phyloP scores from a whole-genome alignment of 2,888 invertebrate species.

The Cordilura impudica region DNA sequence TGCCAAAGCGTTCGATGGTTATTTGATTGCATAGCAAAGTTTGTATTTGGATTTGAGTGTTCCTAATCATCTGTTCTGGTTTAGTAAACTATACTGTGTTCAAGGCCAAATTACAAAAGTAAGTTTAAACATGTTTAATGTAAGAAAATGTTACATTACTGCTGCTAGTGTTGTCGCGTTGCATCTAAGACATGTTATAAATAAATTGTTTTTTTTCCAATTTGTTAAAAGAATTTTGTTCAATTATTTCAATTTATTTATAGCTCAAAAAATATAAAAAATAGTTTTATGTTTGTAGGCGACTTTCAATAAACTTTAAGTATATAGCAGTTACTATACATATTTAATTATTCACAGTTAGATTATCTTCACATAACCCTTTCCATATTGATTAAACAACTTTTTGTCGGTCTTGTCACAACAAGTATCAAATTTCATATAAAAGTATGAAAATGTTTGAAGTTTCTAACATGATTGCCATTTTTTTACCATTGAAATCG shows the following conservation, averaged over 20 bases:
- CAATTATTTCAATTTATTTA: background rate
- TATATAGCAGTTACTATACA: background rate
- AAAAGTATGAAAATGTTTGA: conserved; percentile 5
- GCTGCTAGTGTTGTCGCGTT: background rate
- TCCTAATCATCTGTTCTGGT: conserved; percentile 54
- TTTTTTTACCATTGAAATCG: no score
- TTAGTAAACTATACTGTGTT: conserved; percentile 39
- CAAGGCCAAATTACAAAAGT: conserved; percentile 46
- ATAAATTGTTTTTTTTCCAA: background rate
- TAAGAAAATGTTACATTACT: conserved; percentile 16
- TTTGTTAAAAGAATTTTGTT: background rate
- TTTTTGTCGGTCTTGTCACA: conserved; percentile 38
- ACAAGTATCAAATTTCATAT: conserved; percentile 49
- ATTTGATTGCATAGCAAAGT: conserved; percentile 41
- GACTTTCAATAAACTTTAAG: conserved; percentile 29
- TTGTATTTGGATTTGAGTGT: conserved; percentile 8
- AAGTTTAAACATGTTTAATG: conserved; percentile 38
- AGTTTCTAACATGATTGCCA: no score
- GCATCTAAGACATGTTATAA: background rate
- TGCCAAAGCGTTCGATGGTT: conserved; percentile 12
- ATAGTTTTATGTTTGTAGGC: no score
- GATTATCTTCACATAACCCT: conserved; percentile 42
- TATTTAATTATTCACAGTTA: conserved; percentile 23
- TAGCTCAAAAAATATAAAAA: background rate
- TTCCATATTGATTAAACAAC: conserved; percentile 32